phyloP scores from a whole-genome alignment of 2,113 vertebrate species.

The Corythaixoides concolor region DNA sequence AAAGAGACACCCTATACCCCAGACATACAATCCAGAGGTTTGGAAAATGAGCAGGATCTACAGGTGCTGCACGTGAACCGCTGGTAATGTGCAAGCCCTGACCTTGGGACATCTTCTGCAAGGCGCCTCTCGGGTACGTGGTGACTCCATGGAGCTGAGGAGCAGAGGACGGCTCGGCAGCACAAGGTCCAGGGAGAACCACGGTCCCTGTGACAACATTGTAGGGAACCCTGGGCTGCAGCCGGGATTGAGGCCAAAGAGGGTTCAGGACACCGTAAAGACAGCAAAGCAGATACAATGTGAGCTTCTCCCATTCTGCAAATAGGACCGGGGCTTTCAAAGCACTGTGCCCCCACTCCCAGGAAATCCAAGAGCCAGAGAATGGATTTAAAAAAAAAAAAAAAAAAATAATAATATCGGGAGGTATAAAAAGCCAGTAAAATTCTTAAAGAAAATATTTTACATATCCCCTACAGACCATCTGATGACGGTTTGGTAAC shows the following conservation, averaged over 20 bases:
- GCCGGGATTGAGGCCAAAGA: background rate
- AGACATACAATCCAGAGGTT: accelerated
- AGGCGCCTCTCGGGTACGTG: accelerated
- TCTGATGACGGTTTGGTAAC: background rate
- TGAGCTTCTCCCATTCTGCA: background rate
- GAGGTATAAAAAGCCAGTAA: background rate
- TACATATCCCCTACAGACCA: background rate
- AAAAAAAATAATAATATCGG: background rate
- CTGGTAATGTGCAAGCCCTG: accelerated
- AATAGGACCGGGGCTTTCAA: background rate
- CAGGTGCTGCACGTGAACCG: background rate
- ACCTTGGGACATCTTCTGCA: background rate
- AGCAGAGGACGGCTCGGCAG: background rate
- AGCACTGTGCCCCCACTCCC: background rate
- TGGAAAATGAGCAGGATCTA: background rate
- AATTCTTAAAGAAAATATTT: background rate
- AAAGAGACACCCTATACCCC: background rate
- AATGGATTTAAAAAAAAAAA: too few species aligned
- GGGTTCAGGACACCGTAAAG: background rate
- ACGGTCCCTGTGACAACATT: accelerated
- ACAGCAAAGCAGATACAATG: background rate
- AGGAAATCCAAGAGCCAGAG: background rate
- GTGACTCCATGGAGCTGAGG: background rate
- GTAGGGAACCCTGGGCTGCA: background rate
- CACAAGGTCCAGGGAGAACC: background rate